Conservation (phyloP, 2,888 invertebrate genomes). For the Argyresthia goedartella region DNA sequence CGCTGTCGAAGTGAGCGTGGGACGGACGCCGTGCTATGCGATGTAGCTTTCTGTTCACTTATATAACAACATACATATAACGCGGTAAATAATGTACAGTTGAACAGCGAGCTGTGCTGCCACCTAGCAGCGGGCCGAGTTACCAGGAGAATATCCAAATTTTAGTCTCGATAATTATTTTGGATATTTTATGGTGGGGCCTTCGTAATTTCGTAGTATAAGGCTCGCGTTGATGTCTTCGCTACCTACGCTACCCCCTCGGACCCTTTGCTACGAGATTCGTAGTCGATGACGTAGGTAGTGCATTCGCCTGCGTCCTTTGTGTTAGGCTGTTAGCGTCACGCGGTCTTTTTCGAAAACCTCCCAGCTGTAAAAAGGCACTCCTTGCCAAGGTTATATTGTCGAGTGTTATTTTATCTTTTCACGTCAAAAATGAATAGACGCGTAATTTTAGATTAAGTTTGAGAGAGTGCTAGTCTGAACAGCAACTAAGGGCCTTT, state of each 20-base stretch:
- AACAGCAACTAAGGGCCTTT: no score
- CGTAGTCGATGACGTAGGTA: neutral
- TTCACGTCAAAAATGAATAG: no score
- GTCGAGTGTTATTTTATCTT: no score
- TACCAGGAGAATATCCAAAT: conserved; percentile 31
- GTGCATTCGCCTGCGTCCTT: neutral
- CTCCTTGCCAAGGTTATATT: no score
- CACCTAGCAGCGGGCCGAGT: conserved; percentile 56
- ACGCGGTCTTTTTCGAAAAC: no score
- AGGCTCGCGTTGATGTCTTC: conserved; percentile 14
- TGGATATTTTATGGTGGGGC: neutral
- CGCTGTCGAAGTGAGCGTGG: conserved; percentile 30
- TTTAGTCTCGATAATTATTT: neutral
- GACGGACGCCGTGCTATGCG: conserved; percentile 24
- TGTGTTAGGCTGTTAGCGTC: no score
- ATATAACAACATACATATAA: conserved; percentile 61
- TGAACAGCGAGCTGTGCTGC: conserved; percentile 65
- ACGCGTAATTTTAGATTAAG: no score
- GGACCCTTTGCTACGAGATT: conserved; percentile 1
- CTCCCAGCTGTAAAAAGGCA: no score
- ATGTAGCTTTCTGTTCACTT: conserved; percentile 69
- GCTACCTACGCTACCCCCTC: neutral
- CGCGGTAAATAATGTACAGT: conserved; percentile 65
- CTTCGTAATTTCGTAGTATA: conserved; percentile 1
- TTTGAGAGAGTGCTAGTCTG: no score